These are phyloP conservation scores for Zaprionus ghesquierei DNA, from an alignment of 1,140 invertebrate species.

Conservation along the genomic window DNA sequence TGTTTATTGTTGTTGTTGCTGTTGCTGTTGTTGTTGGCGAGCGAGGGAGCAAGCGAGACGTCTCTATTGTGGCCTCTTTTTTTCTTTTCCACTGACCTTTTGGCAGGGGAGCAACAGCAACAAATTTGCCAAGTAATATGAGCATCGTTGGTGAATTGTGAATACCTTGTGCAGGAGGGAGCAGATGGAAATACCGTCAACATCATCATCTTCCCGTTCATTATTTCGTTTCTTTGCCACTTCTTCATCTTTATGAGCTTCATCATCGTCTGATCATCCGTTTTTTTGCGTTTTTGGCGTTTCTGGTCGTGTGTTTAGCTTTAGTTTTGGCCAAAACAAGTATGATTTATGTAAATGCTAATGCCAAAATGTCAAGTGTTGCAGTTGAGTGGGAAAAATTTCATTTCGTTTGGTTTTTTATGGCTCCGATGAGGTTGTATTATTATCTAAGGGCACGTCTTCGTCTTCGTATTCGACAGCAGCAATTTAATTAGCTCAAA, in stretches of 20 bases:
- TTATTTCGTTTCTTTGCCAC: neutral
- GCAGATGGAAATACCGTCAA: conserved; percentile 55
- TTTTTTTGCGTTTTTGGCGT: neutral
- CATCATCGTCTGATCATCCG: neutral
- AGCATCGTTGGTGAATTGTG: conserved; percentile 18
- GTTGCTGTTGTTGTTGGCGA: conserved; percentile 32
- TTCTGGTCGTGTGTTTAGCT: conserved; percentile 52
- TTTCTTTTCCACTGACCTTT: conserved; percentile 31
- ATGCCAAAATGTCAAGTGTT: conserved; percentile 74
- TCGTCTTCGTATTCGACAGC: neutral
- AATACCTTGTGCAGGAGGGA: conserved; percentile 38
- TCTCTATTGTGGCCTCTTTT: conserved; percentile 21
- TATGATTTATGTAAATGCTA: conserved; percentile 77
- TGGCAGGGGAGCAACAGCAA: conserved; percentile 28
- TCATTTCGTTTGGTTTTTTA: conserved; percentile 23
- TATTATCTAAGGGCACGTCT: neutral
- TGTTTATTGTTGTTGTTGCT: conserved; percentile 55
- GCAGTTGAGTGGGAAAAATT: conserved; percentile 42
- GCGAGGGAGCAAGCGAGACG: too few relatives aligned
- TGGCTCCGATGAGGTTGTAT: conserved; percentile 7
- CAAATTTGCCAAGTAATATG: conserved; percentile 57
- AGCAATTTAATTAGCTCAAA: conserved; percentile 12
- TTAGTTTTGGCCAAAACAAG: conserved; percentile 47
- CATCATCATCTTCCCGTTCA: conserved; percentile 12
- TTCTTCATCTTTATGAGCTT: neutral